phyloP scores from a whole-genome alignment of 2,797 vertebrate species.

The Sebastolobus altivelis region DNA sequence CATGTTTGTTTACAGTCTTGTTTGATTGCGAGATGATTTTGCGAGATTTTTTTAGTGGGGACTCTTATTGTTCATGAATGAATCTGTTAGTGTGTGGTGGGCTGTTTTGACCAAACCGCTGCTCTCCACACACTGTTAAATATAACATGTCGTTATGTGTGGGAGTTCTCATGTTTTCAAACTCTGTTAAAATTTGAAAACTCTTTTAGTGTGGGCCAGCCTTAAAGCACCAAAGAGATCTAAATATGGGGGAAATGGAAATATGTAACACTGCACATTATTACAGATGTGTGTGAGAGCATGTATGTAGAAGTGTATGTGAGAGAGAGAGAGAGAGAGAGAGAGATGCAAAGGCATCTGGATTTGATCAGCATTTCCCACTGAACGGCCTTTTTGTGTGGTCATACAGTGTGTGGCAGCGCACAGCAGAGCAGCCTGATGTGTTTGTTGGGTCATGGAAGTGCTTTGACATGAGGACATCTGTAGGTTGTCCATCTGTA shows the following conservation, averaged over 20 bases:
- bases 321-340: slow-evolving; percentile 33
- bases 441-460: slow-evolving; percentile 43
- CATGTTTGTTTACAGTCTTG: too few species aligned
- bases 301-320: background rate
- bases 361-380: slow-evolving; percentile 77
- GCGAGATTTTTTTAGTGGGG: too few species aligned
- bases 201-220: too few species aligned
- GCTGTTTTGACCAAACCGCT: too few species aligned
- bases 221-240: slow-evolving; percentile 30
- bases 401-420: slow-evolving; percentile 65
- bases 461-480: slow-evolving; percentile 51
- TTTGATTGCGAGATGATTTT: too few species aligned
- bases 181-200: too few species aligned
- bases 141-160: too few species aligned
- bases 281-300: slow-evolving; percentile 58
- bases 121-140: too few species aligned
- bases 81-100: too few species aligned
- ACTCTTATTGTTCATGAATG: too few species aligned
- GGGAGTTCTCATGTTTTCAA: too few species aligned
- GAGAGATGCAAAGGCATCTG: slow-evolving; percentile 76
- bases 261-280: slow-evolving; percentile 48
- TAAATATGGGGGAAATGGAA: slow-evolving; percentile 69
- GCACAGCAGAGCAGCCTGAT: slow-evolving; percentile 41
- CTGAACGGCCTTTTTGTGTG: slow-evolving; percentile 68
- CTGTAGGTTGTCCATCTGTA: slow-evolving; percentile 40